Percentiles rank a stretch among this genome's conserved stretches.
phyloP scores from a whole-genome alignment of 2,797 vertebrate genomes.

The Pipistrellus kuhlii region DNA sequence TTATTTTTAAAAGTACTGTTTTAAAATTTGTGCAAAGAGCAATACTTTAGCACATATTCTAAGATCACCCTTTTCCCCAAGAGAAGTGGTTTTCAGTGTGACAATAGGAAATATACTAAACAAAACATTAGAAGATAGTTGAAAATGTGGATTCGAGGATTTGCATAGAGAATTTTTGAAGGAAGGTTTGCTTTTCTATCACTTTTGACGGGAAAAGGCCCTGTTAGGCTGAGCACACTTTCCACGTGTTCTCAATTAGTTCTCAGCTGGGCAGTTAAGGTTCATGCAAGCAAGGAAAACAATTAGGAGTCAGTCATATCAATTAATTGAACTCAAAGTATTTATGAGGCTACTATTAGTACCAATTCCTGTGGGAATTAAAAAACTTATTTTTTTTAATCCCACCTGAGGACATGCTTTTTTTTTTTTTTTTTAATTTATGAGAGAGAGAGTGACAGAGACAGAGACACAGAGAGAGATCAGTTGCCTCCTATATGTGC shows the following conservation, averaged over 20 bases:
- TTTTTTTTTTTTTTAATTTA: not conserved
- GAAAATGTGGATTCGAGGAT: not conserved
- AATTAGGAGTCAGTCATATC: not conserved
- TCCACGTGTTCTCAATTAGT: not conserved
- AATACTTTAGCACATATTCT: not conserved
- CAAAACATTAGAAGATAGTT: not conserved
- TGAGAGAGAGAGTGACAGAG: not conserved
- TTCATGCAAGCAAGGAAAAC: not conserved
- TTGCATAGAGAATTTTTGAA: not conserved
- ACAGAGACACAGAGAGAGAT: no score
- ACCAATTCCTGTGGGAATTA: not conserved
- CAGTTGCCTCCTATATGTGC: no score
- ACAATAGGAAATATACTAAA: not conserved
- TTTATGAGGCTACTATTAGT: not conserved
- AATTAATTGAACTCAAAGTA: conserved; percentile 8
- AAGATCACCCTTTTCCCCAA: conserved; percentile 16
- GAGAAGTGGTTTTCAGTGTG: not conserved
- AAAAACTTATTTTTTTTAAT: not conserved
- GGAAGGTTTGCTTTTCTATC: not conserved
- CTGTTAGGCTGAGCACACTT: not conserved
- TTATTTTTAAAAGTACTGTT: not conserved
- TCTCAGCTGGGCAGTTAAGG: not conserved
- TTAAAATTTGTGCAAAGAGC: conserved; percentile 29
- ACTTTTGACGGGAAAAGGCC: not conserved
- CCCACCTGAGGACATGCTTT: not conserved